Conservation (phyloP, 1,140 invertebrate species). For the Neelides sp. region DNA sequence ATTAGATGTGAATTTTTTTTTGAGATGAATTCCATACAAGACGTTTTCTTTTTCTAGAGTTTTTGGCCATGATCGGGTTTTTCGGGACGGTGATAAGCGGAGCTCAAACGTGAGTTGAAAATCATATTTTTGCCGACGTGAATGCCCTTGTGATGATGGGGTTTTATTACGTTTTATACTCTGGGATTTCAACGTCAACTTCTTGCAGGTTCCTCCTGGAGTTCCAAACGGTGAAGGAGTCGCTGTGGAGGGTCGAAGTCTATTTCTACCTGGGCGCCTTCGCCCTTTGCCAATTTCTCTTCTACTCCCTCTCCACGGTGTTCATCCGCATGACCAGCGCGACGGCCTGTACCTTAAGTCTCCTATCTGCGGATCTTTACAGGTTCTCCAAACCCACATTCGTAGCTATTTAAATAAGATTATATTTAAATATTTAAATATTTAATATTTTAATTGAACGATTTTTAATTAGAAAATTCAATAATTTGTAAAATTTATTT, state of each 20-base stretch:
- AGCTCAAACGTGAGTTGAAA: slow-evolving; percentile 56
- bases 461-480: too few species aligned
- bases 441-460: too few species aligned
- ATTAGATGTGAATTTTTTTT: too few species aligned
- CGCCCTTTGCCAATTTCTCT: slow-evolving; percentile 53
- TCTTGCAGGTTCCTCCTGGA: slow-evolving; percentile 43
- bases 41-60: slow-evolving; percentile 51
- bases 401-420: too few species aligned
- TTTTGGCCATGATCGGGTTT: slow-evolving; percentile 70
- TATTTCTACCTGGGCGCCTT: not conserved
- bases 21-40: too few species aligned
- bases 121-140: slow-evolving; percentile 15
- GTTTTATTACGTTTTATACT: not conserved
- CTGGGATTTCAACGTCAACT: slow-evolving; percentile 8
- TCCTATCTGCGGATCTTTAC: not conserved
- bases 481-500: too few species aligned
- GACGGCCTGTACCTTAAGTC: slow-evolving; percentile 45
- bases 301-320: slow-evolving; percentile 62
- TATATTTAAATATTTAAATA: too few species aligned
- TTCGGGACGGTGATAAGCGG: slow-evolving; percentile 67
- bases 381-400: not conserved
- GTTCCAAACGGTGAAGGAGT: slow-evolving; percentile 37
- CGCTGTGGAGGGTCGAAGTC: slow-evolving; percentile 41
- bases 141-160: not conserved
- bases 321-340: slow-evolving; percentile 66